Percentiles rank a stretch among this genome's conserved stretches.
phyloP scores from a whole-genome alignment of 2,797 vertebrate species.

The Crenuchus spilurus region DNA sequence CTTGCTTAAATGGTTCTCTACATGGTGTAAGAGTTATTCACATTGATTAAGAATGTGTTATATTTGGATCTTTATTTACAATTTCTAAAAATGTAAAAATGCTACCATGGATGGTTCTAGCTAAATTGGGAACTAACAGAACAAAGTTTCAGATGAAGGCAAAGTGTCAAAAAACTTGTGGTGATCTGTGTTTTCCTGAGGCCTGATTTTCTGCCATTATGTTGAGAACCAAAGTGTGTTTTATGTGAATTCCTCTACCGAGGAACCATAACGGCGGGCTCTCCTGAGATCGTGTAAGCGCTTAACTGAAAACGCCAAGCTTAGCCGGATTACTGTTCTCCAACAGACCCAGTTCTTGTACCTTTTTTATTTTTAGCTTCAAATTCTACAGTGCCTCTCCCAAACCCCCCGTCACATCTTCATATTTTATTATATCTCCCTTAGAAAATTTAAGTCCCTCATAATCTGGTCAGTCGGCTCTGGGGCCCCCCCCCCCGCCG shows the following conservation, averaged over 20 bases:
- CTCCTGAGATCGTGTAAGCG: slow-evolving; percentile 51
- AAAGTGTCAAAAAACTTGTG: too few relatives aligned
- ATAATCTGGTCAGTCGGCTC: slow-evolving; percentile 76
- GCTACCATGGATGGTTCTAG: too few relatives aligned
- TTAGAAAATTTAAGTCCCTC: slow-evolving; percentile 68
- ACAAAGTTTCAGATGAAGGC: too few relatives aligned
- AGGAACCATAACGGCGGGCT: background rate
- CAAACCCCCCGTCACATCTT: slow-evolving; percentile 49
- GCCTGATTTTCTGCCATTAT: background rate
- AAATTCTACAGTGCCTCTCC: slow-evolving; percentile 61
- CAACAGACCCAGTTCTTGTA: slow-evolving; percentile 63
- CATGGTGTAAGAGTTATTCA: too few relatives aligned
- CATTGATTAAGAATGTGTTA: too few relatives aligned
- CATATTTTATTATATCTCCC: slow-evolving; percentile 68
- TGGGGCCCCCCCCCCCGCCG: slow-evolving; percentile 64
- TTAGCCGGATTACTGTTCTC: slow-evolving; percentile 67
- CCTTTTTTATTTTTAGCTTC: slow-evolving; percentile 63
- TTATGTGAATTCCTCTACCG: background rate
- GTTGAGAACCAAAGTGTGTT: background rate
- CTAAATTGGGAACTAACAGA: too few relatives aligned
- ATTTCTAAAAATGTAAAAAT: too few relatives aligned
- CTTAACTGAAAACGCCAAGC: slow-evolving; percentile 44
- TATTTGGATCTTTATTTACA: too few relatives aligned
- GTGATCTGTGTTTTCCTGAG: background rate
- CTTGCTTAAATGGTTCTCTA: too few relatives aligned